phyloP scores from a whole-genome alignment of 1,140 invertebrate species.

The Drosophila pallidifrons region DNA sequence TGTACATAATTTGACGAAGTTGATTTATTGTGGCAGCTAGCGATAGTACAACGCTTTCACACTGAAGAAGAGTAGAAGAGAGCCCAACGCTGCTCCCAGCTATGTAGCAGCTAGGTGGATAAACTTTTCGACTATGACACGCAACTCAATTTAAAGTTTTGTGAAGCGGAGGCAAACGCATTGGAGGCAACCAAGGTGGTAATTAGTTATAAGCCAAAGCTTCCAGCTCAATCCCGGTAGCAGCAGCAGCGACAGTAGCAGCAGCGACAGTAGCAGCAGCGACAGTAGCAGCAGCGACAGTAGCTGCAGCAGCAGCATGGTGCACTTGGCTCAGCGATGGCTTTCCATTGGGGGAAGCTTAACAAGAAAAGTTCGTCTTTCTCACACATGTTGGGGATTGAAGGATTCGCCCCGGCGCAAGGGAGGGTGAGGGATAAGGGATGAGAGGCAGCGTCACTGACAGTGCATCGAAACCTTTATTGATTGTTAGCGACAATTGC shows the following conservation, averaged over 20 bases:
- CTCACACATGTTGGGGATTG: not conserved
- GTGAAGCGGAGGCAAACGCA: slow-evolving; percentile 36
- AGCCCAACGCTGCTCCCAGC: not conserved
- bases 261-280: not conserved
- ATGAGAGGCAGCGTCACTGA: not conserved
- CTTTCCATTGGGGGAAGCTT: slow-evolving; percentile 27
- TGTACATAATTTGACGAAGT: slow-evolving; percentile 45
- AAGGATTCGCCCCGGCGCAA: not conserved
- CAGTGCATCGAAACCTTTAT: slow-evolving; percentile 34
- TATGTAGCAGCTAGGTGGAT: slow-evolving; percentile 2
- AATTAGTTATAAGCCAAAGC: slow-evolving; percentile 71
- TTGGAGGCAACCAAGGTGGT: slow-evolving; percentile 36
- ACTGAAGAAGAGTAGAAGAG: slow-evolving; percentile 19
- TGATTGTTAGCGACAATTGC: slow-evolving; percentile 27
- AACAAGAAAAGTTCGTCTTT: slow-evolving; percentile 44
- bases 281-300: too few relatives aligned
- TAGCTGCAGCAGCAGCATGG: not conserved
- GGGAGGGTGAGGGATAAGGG: not conserved
- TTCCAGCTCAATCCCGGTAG: slow-evolving; percentile 35
- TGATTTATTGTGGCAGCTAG: slow-evolving; percentile 46
- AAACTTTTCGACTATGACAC: slow-evolving; percentile 76
- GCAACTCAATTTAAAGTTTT: slow-evolving; percentile 77
- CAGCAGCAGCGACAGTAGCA: not conserved
- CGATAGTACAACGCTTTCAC: slow-evolving; percentile 29
- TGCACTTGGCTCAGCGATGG: slow-evolving; percentile 22